Base-by-base conservation (phyloP, 2,888 invertebrate species). In the Eristalis pertinax region DNA sequence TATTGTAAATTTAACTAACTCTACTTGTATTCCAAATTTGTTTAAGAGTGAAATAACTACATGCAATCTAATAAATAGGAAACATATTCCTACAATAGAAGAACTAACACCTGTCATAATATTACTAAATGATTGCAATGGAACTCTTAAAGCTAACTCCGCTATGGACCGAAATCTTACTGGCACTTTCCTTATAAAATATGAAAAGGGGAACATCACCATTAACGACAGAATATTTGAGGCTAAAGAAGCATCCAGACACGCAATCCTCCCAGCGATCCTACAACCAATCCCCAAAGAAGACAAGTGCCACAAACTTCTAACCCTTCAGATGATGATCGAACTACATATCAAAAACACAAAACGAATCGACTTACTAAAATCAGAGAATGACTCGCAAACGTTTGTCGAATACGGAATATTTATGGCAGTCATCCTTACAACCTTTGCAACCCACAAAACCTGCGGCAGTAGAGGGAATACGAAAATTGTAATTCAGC, bases 61-160 rank as follows among this genome's bases (percentile, higher is more conserved):
- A 64, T 72, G 60, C 19, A 50, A 73, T 29, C 15, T 63, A 50
- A 64, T 67, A 60, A 26, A 26, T 4, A 26, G 4, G 1, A 1
- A 26, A 4, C 26, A 26, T 4, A 26, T 26, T 26, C 26, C 4
- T 26, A 2, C 60, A 4, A 60, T 62, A 10, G 68, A 76, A 1
- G 67, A 68, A 76, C 41, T 76, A 76, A 4, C 70, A 60, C 65
- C 65, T 7, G 68, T 68, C n/a, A 68, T 76, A 68, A 60, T 76
- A 41, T 29, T 76, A 13, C 60, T 76, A 10, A 76, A 68, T 15
- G 60, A 68, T 22, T 68, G 68, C 62, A 62, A 58, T 13, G 62
- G 76, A 26, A 60, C 60, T n/a, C 19, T 68, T 29, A 41, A 58
- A 41, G 75, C 60, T 43, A 60, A 76, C 56, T n/a, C 41, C n/a